A percentile compares a stretch with the other conserved stretches of the same genome.
These are phyloP conservation scores for Bimastos eiseni DNA, from an alignment of 2,888 invertebrate genomes.

Conservation along the genomic window DNA sequence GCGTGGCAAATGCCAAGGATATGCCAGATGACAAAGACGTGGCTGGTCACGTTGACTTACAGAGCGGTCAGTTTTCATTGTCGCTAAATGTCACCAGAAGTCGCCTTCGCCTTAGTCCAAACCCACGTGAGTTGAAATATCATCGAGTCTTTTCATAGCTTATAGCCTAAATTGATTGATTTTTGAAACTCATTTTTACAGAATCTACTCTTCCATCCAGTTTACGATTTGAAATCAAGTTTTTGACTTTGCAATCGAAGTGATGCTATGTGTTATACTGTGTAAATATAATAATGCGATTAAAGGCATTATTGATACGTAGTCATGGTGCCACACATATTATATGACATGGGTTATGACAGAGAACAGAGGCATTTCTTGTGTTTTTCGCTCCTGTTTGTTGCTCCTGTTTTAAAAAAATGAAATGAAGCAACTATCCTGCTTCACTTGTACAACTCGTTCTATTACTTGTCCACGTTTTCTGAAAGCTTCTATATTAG, in stretches of 20 bases:
- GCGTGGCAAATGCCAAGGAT: conserved; percentile 23
- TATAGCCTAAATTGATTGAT: neutral
- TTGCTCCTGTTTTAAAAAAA: neutral
- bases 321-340: neutral
- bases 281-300: too few species aligned
- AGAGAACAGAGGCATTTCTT: too few species aligned
- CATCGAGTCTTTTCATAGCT: neutral
- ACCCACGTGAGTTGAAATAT: conserved; percentile 28
- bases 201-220: neutral
- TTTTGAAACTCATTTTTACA: neutral
- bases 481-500: neutral
- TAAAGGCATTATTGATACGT: neutral
- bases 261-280: too few species aligned
- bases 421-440: neutral
- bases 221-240: neutral
- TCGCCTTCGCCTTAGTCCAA: conserved; percentile 31
- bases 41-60: neutral
- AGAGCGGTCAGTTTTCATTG: neutral
- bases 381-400: neutral
- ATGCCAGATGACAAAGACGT: conserved; percentile 16
- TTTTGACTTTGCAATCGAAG: neutral
- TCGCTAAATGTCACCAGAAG: conserved; percentile 24
- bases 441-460: neutral
- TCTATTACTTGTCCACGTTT: neutral
- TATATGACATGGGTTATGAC: too few species aligned